Evolutionary conservation across 2,888 invertebrate species (phyloP).

Genomic region (Limnephilus auricula): DNA sequence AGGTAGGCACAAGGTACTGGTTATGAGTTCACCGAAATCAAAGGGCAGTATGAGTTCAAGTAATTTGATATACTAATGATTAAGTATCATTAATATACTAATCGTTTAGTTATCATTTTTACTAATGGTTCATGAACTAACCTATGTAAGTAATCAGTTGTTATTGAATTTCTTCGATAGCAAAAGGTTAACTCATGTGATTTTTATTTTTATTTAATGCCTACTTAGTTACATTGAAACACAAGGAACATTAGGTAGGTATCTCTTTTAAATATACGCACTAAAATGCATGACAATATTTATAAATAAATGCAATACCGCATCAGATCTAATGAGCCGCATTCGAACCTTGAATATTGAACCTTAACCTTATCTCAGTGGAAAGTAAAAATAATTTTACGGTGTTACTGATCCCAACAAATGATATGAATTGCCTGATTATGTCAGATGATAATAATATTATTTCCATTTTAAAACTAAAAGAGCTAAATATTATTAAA

Average conservation of each 20-base stretch:
- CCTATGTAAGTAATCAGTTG: not conserved
- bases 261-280: not conserved
- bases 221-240: not conserved
- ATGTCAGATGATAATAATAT: not conserved
- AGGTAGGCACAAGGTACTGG: not conserved
- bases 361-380: not conserved
- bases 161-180: not conserved
- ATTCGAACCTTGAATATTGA: not conserved
- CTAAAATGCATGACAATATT: too few relatives aligned
- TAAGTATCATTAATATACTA: not conserved
- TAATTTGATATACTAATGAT: too few relatives aligned
- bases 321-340: not conserved
- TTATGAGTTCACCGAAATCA: not conserved
- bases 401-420: not conserved
- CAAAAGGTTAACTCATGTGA: not conserved
- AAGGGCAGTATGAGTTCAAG: not conserved
- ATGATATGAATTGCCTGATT: not conserved
- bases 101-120: not conserved
- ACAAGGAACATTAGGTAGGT: not conserved
- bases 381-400: not conserved
- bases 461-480: not conserved
- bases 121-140: not conserved
- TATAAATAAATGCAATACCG: not conserved
- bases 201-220: not conserved
- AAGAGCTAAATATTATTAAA: not conserved